Evolutionary conservation across 2,888 invertebrate genomes (phyloP), one percentile per base, ranked within the genome.

Genomic region (Sesia bembeciformis): DNA sequence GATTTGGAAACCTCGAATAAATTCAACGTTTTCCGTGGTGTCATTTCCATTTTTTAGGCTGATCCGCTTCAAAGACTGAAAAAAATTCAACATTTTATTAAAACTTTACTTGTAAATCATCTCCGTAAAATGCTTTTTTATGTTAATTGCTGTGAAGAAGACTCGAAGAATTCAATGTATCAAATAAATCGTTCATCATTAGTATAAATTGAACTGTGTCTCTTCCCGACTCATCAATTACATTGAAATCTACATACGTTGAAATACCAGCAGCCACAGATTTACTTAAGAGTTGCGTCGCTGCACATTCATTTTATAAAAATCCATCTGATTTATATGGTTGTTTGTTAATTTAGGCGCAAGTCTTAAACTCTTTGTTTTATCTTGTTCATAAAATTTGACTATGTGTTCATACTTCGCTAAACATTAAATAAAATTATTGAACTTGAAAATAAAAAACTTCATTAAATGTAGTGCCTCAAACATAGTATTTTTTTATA

Each of bases 401-500:
- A 57, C 41, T 7, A 70, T 64, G 41, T 74, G 62, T 39, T 63
- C 55, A 51, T 52, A 70, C 62, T 70, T 72, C 4, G 68, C 72
- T n/a, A n/a, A n/a, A n/a, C n/a, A n/a, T n/a, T n/a, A n/a, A n/a
- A n/a, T n/a, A n/a, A n/a, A n/a, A n/a, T n/a, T n/a, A n/a, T n/a
- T n/a, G n/a, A n/a, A n/a, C 23, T 4, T 59, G 46, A 52, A 64
- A 73, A 38, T 64, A 58, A 55, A 70, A 68, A 41, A 40, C 62
- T 66, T 70, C n/a, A 72, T 58, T 4, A 72, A 57, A 59, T 67
- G 62, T 0, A 63, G 66, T 46, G 63, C 59, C 56, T 70, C 68
- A 61, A 68, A 70, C 55, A 74, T 68, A 66, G 54, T 62, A 70
- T 40, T 69, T 65, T 60, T 69, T 73, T 57, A n/a, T 58, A 23